These are phyloP conservation scores for Serinus canaria DNA, from an alignment of 2,113 vertebrate genomes.

Conservation along the genomic window DNA sequence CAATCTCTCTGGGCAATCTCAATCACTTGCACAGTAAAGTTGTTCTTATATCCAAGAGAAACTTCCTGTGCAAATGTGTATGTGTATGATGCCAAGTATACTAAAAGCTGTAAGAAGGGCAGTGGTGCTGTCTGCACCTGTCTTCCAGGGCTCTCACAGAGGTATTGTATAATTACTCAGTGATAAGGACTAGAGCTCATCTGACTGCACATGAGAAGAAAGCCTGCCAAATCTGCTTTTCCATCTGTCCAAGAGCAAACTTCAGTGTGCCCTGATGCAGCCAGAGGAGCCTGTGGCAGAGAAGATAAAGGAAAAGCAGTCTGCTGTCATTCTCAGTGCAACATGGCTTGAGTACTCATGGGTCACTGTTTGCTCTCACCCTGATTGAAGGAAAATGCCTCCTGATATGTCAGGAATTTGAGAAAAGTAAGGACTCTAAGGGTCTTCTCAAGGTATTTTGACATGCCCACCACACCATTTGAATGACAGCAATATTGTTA, in stretches of 20 bases:
- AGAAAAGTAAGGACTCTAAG: background rate
- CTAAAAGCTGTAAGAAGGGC: background rate
- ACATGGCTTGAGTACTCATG: background rate
- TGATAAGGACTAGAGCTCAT: background rate
- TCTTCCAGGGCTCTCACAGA: background rate
- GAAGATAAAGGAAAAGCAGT: slow-evolving; percentile 11
- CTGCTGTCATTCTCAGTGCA: background rate
- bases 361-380: background rate
- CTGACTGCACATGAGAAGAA: background rate
- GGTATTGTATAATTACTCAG: background rate
- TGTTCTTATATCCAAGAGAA: background rate
- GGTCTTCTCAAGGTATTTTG: background rate
- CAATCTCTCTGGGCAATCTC: background rate
- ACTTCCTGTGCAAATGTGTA: background rate
- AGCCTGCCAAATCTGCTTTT: background rate
- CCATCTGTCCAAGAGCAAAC: background rate
- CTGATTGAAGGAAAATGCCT: background rate
- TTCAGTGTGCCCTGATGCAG: background rate
- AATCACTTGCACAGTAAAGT: background rate
- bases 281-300: background rate
- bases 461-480: background rate
- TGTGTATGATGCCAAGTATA: background rate
- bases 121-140: background rate
- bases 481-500: background rate
- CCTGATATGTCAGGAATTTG: background rate